phyloP scores from a whole-genome alignment of 2,888 invertebrate species.

The Spisula subtruncata region DNA sequence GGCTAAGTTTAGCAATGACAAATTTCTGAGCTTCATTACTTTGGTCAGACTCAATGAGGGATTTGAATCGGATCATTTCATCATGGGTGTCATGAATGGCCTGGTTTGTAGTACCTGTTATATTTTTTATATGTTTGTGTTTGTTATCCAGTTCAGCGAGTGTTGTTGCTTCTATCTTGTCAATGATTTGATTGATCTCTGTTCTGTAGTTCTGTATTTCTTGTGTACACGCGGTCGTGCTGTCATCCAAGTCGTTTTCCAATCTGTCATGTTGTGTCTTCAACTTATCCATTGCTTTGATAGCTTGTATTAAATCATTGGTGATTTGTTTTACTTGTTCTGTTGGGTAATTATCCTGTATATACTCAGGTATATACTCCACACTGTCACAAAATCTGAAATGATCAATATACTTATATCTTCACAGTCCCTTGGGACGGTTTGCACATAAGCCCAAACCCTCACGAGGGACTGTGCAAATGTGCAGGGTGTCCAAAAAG shows the following conservation, averaged over 20 bases:
- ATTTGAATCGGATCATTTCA: not conserved
- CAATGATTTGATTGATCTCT: constrained; percentile 10
- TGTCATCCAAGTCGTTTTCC: not conserved
- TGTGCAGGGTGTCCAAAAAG: too few relatives aligned
- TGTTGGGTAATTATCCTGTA: not conserved
- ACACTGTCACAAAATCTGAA: constrained; percentile 12
- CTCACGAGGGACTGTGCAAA: too few relatives aligned
- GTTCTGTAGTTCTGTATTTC: constrained; percentile 14
- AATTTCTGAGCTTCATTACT: constrained; percentile 15
- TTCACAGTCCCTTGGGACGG: too few relatives aligned
- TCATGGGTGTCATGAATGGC: not conserved
- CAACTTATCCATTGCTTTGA: not conserved
- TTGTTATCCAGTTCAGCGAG: not conserved
- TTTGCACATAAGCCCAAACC: too few relatives aligned
- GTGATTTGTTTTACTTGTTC: not conserved
- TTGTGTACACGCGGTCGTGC: not conserved
- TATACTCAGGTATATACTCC: constrained; percentile 24
- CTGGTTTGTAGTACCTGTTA: not conserved
- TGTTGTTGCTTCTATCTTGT: not conserved
- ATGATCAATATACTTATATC: too few relatives aligned
- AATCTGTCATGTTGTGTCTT: not conserved
- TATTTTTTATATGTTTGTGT: not conserved
- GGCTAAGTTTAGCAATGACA: not conserved
- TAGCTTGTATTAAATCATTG: not conserved
- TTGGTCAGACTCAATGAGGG: not conserved